These are phyloP conservation scores for Tholera decimalis DNA, from an alignment of 2,888 invertebrate genomes.

Conservation along the genomic window DNA sequence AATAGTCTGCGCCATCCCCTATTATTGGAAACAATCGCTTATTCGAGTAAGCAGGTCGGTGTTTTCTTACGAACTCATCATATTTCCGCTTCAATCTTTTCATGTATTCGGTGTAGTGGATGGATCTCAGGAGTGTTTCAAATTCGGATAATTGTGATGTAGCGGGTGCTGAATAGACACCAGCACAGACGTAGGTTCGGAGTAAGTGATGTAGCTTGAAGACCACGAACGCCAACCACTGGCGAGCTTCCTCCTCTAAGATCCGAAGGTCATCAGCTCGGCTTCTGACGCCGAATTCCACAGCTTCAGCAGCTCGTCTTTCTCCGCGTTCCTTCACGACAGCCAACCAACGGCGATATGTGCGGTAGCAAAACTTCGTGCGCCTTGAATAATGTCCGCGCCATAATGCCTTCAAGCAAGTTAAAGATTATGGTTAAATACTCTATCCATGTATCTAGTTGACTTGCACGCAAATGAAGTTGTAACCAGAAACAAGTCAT, in stretches of 20 bases:
- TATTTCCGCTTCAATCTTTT: constrained; percentile 84
- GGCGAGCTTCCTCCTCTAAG: constrained; percentile 85
- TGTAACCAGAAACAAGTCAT: background rate
- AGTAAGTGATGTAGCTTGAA: constrained; percentile 87
- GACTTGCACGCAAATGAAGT: background rate
- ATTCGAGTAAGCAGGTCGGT: constrained; percentile 84
- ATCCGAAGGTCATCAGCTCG: constrained; percentile 84
- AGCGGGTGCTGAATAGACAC: constrained; percentile 82
- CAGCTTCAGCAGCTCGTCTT: constrained; percentile 83
- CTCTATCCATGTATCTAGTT: no score
- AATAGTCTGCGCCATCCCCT: constrained; percentile 87
- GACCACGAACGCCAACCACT: constrained; percentile 87
- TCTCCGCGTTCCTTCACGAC: constrained; percentile 83
- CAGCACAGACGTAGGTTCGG: constrained; percentile 82
- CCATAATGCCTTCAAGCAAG: constrained; percentile 78
- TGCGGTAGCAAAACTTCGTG: constrained; percentile 83
- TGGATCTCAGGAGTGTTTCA: constrained; percentile 85
- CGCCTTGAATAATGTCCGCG: constrained; percentile 85
- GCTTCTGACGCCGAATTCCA: constrained; percentile 83
- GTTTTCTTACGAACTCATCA: constrained; percentile 85
- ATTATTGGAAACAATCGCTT: constrained; percentile 87
- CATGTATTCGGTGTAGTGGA: constrained; percentile 86
- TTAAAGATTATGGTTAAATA: background rate
- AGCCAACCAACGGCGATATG: constrained; percentile 84
- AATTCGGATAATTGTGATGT: constrained; percentile 83